phyloP scores from a whole-genome alignment of 2,797 vertebrate genomes.

The Adelosebastes latens region DNA sequence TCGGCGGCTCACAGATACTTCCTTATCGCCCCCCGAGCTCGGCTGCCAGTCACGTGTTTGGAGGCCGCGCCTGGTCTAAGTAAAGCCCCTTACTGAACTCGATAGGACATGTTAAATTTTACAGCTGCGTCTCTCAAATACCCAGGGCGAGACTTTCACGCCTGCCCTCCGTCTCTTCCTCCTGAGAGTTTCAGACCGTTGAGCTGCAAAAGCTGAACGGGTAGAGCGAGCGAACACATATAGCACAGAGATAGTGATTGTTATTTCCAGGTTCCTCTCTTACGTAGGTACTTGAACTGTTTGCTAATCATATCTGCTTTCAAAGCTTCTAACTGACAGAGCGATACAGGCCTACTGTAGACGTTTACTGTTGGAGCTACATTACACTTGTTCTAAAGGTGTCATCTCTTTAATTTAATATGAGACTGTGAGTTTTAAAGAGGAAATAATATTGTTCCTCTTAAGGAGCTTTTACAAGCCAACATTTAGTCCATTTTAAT shows the following conservation, averaged over 20 bases:
- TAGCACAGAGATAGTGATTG: conserved; percentile 36
- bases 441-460: background rate
- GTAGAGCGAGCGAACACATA: conserved; percentile 19
- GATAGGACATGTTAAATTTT: conserved; percentile 71
- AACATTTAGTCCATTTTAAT: background rate
- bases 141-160: conserved; percentile 24
- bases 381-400: background rate
- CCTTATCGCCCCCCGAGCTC: conserved; percentile 48
- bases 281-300: background rate
- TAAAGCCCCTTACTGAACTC: conserved; percentile 58
- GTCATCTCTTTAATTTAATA: background rate
- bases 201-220: background rate
- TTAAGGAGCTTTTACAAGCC: background rate
- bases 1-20: conserved; percentile 46
- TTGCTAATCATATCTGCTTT: conserved; percentile 9
- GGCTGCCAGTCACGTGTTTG: conserved; percentile 32
- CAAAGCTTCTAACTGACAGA: background rate
- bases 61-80: conserved; percentile 58
- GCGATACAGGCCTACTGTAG: background rate
- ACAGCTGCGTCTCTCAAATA: conserved; percentile 63
- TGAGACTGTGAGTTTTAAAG: background rate
- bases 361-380: background rate
- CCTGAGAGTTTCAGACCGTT: conserved; percentile 18
- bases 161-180: conserved; percentile 26
- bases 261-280: conserved; percentile 34